These are phyloP conservation scores for Zaprionus inermis DNA, from an alignment of 1,140 invertebrate species.

Conservation along the genomic window DNA sequence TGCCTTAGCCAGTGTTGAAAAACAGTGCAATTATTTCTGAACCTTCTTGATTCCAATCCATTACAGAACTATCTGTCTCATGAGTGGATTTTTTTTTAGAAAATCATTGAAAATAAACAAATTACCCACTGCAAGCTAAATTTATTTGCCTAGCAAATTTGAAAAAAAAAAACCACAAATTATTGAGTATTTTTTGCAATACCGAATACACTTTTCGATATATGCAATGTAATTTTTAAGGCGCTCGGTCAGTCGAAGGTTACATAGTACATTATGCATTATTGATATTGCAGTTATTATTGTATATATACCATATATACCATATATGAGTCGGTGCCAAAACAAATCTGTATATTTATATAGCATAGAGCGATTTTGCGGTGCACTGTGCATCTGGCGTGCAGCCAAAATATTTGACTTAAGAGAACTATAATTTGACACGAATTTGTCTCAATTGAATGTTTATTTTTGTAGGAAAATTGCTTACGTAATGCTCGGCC, in stretches of 20 bases:
- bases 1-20: not conserved
- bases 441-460: constrained; percentile 60
- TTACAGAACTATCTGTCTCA: too few relatives aligned
- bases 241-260: not conserved
- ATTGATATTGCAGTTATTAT: not conserved
- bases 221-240: too few relatives aligned
- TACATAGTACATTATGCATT: not conserved
- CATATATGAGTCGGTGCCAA: not conserved
- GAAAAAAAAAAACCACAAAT: too few relatives aligned
- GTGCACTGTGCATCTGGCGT: constrained; percentile 23
- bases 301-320: not conserved
- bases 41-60: too few relatives aligned
- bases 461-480: constrained; percentile 19
- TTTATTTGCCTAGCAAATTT: too few relatives aligned
- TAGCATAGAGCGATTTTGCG: not conserved
- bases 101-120: too few relatives aligned
- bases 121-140: too few relatives aligned
- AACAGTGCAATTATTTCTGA: not conserved
- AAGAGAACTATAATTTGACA: constrained; percentile 76
- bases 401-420: constrained; percentile 68
- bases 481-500: not conserved
- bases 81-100: too few relatives aligned
- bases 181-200: too few relatives aligned
- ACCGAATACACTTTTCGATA: too few relatives aligned
- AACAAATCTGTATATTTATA: not conserved